Evolutionary conservation across 2,113 vertebrate species (phyloP).

Genomic region (Euleptes europaea): DNA sequence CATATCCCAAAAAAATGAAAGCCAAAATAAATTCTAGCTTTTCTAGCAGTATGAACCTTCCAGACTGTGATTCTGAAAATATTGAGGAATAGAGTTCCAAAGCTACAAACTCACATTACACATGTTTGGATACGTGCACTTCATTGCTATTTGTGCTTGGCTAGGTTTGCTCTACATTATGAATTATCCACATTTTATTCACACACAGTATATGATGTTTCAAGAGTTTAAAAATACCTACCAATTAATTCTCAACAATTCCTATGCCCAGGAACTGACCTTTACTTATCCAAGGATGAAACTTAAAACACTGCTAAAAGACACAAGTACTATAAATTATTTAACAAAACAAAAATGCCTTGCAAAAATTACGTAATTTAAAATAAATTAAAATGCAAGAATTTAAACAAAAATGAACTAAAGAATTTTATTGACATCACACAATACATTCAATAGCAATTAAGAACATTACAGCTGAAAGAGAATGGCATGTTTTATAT

Average conservation of each 20-base stretch:
- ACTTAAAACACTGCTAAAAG: constrained; percentile 66
- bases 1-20: constrained; percentile 53
- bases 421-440: constrained; percentile 90
- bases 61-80: constrained; percentile 56
- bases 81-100: constrained; percentile 69
- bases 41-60: constrained; percentile 54
- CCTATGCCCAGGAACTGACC: constrained; percentile 51
- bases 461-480: constrained; percentile 95
- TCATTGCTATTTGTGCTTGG: constrained; percentile 60
- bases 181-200: constrained; percentile 64
- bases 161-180: constrained; percentile 64
- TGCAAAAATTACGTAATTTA: constrained; percentile 66
- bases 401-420: constrained; percentile 84
- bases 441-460: constrained; percentile 89
- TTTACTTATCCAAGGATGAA: constrained; percentile 57
- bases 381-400: constrained; percentile 82
- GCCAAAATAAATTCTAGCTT: constrained; percentile 52
- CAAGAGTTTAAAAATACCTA: constrained; percentile 48
- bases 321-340: constrained; percentile 71
- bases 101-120: constrained; percentile 60
- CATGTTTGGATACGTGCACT: constrained; percentile 43
- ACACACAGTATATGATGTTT: constrained; percentile 64
- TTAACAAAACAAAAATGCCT: constrained; percentile 75
- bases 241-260: constrained; percentile 49
- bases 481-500: constrained; percentile 79